Conservation (phyloP, 2,113 vertebrate species). For the Tragelaphus imberbis region DNA sequence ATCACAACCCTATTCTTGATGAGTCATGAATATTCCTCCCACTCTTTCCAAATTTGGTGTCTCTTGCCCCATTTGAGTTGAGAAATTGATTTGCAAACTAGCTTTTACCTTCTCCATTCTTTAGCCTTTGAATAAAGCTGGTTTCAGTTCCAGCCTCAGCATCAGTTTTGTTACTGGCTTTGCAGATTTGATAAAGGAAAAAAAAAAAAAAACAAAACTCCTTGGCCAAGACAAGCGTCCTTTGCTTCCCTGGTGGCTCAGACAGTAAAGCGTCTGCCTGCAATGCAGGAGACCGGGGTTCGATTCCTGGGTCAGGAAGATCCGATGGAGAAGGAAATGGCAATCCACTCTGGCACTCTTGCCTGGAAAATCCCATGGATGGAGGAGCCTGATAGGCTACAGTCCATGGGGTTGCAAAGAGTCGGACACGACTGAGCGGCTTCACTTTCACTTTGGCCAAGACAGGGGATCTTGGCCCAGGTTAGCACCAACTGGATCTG, state of each 20-base stretch:
- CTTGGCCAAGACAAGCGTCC: background rate
- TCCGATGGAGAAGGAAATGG: too few relatives aligned
- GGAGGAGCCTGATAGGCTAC: too few relatives aligned
- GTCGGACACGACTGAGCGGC: too few relatives aligned
- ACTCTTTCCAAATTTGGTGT: background rate
- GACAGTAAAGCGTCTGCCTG: too few relatives aligned
- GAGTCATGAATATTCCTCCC: background rate
- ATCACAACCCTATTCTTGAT: background rate
- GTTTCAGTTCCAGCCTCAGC: background rate
- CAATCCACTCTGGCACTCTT: too few relatives aligned
- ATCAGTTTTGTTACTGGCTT: background rate
- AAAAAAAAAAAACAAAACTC: background rate
- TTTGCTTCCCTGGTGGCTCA: too few relatives aligned
- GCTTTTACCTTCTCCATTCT: background rate
- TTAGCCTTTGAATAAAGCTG: background rate
- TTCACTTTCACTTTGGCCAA: background rate
- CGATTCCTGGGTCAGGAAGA: too few relatives aligned
- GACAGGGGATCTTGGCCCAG: background rate
- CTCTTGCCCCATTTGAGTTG: background rate
- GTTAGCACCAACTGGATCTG: background rate
- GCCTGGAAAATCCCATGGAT: too few relatives aligned
- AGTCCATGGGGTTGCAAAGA: too few relatives aligned
- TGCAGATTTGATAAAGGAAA: background rate
- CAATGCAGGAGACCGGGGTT: too few relatives aligned
- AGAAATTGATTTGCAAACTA: background rate